These are phyloP conservation scores for Caenorhabditis uteleia DNA, from an alignment of 2,888 invertebrate species.

Conservation along the genomic window DNA sequence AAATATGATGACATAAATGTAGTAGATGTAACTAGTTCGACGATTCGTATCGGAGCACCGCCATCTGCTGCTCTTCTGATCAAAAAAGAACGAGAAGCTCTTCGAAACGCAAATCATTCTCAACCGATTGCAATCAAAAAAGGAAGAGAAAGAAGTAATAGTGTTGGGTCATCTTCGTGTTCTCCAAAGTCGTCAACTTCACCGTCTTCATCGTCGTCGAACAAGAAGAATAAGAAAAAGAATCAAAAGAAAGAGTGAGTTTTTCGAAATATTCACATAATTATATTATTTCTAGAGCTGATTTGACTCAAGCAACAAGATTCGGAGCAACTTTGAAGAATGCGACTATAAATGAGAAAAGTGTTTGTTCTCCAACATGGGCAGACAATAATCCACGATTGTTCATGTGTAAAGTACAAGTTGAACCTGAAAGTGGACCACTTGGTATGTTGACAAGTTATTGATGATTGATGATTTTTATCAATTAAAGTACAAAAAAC, in stretches of 20 bases:
- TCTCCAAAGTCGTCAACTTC: constrained; percentile 3
- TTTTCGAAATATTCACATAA: too few species aligned
- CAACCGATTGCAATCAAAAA: constrained; percentile 4
- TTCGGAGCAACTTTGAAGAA: constrained; percentile 42
- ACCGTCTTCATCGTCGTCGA: constrained; percentile 19
- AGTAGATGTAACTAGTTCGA: constrained; percentile 25
- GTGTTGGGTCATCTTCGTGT: not conserved
- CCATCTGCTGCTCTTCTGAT: constrained; percentile 18
- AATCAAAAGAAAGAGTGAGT: constrained; percentile 10
- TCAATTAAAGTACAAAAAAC: constrained; percentile 47
- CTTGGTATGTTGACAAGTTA: constrained; percentile 12
- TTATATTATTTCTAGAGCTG: constrained; percentile 13
- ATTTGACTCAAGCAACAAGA: too few species aligned
- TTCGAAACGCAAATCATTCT: not conserved
- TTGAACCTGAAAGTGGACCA: constrained; percentile 24
- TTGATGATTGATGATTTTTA: not conserved
- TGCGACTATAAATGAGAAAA: constrained; percentile 63
- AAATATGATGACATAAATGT: constrained; percentile 33
- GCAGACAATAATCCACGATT: constrained; percentile 51
- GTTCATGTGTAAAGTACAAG: constrained; percentile 61
- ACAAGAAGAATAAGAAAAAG: constrained; percentile 19
- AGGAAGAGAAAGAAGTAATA: constrained; percentile 2
- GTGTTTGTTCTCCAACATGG: constrained; percentile 65
- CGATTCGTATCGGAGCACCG: constrained; percentile 32
- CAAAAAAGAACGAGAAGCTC: constrained; percentile 21